phyloP scores from a whole-genome alignment of 2,797 vertebrate species.

The Paramormyrops hopkinsi region DNA sequence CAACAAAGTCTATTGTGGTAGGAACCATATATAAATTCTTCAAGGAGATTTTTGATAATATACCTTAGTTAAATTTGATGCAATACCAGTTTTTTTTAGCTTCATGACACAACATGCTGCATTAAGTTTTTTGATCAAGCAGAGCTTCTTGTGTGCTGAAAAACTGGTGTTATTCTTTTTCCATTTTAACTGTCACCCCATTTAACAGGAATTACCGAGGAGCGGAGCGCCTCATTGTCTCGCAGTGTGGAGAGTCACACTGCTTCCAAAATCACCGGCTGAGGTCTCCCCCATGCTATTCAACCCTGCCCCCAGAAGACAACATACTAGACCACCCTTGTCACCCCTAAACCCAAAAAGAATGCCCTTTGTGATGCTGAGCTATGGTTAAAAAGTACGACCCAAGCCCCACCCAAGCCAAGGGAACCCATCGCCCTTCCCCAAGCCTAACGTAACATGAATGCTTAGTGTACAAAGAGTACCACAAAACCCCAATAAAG shows the following conservation, averaged over 20 bases:
- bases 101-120: background rate
- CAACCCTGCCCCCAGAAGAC: background rate
- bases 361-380: conserved; percentile 1
- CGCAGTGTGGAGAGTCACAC: conserved; percentile 31
- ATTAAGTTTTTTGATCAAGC: background rate
- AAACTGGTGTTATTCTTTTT: background rate
- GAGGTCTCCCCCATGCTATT: background rate
- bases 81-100: background rate
- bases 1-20: background rate
- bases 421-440: background rate
- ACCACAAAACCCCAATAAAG: conserved; percentile 28
- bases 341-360: background rate
- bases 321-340: background rate
- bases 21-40: background rate
- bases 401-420: background rate
- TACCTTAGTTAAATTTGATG: background rate
- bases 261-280: conserved; percentile 21
- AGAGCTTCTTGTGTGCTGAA: background rate
- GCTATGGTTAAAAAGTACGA: conserved; percentile 22
- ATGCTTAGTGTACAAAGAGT: conserved; percentile 15
- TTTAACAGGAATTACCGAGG: conserved; percentile 21
- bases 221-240: conserved; percentile 21
- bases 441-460: conserved; percentile 18
- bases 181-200: background rate
- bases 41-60: background rate